Percentiles rank a stretch among this genome's conserved stretches.
Conservation (phyloP, 2,888 invertebrate species). For the Fragum fragum region DNA sequence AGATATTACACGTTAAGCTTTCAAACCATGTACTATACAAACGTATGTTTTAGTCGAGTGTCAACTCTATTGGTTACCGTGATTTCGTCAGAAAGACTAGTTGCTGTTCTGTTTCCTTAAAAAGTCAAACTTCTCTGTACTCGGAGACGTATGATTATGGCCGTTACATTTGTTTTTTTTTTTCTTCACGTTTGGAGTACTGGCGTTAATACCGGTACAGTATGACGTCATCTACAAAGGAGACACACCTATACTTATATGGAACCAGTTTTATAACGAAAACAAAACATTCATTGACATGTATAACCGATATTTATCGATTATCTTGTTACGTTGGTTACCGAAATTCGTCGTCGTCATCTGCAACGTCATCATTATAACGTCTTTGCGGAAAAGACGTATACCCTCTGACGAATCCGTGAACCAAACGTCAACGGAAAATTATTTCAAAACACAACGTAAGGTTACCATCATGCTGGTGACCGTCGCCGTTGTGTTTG, state of each 20-base stretch:
- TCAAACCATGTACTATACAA: constrained; percentile 39
- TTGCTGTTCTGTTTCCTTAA: constrained; percentile 53
- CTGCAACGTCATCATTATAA: constrained; percentile 39
- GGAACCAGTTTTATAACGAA: constrained; percentile 35
- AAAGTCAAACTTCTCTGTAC: constrained; percentile 45
- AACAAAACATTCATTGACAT: constrained; percentile 39
- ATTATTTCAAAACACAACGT: constrained; percentile 20
- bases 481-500: constrained; percentile 46
- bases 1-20: constrained; percentile 37
- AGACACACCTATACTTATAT: constrained; percentile 23
- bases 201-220: constrained; percentile 34
- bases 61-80: constrained; percentile 43
- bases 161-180: constrained; percentile 44
- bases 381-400: constrained; percentile 22
- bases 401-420: neutral
- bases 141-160: constrained; percentile 23
- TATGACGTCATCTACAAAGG: constrained; percentile 4
- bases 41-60: constrained; percentile 37
- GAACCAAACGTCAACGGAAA: neutral
- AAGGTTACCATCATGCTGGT: constrained; percentile 53
- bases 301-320: constrained; percentile 27
- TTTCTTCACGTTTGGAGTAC: constrained; percentile 19
- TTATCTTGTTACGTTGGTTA: constrained; percentile 46
- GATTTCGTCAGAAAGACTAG: constrained; percentile 48
- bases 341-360: constrained; percentile 47